Base-by-base conservation (phyloP, 2,888 invertebrate species). In the Drosophila merina region DNA sequence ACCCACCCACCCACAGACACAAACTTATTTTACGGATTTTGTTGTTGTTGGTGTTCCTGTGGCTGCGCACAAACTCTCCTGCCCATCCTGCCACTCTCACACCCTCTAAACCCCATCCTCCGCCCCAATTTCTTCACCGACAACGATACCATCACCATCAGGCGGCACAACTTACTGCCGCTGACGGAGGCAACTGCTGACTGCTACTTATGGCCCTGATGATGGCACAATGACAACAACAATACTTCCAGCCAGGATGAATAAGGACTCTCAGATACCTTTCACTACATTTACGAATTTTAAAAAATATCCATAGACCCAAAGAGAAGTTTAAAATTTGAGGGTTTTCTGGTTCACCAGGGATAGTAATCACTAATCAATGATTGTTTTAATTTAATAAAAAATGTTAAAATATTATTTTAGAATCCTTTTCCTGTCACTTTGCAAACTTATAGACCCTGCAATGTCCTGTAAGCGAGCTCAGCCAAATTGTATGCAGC, bases 141-240 rank as follows among this genome's bases (percentile, higher is more conserved):
- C 44, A 50, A 42, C 59, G 55, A 71, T 50, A 69, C 69, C 57
- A 60, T 57, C 68, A 52, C 51, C 64, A 52, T 28, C 74, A 71
- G 76, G 76, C 81, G 68, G 74, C 76, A 72, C 81, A 84, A 82
- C 85, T 82, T 84, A 82, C 71, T 72, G 72, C 44, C 64, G 72
- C 72, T 73, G 72, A 64, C 72, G 59, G 50, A 64, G 57, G 70
- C 70, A 66, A 71, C 71, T 72, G 62, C 67, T 63, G 76, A 73
- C 72, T 73, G 82, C 86, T 83, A 83, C 82, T 83, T 86, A 83
- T 83, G 82, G 82, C 79, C 77, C 85, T 83, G 86, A 83, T 83
- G 82, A 85, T 83, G 82, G 86, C 86, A 77, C 79, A 83, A 74
- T 79, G 76, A 77, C 82, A 79, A 74, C 77, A 85, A 75, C 84